Conservation (phyloP, 2,797 vertebrate species). For the Ptychadena robeensis region DNA sequence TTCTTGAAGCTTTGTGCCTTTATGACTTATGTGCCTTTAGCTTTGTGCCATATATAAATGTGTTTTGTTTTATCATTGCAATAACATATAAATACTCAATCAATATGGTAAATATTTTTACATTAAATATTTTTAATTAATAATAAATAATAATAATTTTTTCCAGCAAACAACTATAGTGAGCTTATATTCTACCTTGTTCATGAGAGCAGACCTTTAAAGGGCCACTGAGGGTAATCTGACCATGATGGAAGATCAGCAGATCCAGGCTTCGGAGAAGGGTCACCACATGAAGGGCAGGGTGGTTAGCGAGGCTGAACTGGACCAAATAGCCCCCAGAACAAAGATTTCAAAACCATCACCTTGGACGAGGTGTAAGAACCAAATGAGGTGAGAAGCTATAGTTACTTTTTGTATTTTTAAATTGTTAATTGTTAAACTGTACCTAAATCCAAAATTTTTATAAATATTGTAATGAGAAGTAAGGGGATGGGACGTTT, state of each 20-base stretch:
- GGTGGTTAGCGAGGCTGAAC: slow-evolving; percentile 81
- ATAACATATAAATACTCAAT: too few species aligned
- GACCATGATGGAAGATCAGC: slow-evolving; percentile 58
- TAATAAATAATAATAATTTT: too few species aligned
- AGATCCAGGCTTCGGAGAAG: slow-evolving; percentile 36
- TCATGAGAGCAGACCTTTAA: not conserved
- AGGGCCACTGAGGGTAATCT: not conserved
- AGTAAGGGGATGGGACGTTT: too few species aligned
- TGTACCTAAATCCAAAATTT: too few species aligned
- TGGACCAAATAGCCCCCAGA: slow-evolving; percentile 81
- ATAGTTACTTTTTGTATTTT: not conserved
- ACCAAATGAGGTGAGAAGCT: slow-evolving; percentile 64
- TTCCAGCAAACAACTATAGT: not conserved
- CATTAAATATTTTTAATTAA: too few species aligned
- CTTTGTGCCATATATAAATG: too few species aligned
- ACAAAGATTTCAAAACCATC: slow-evolving; percentile 66
- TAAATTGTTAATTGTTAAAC: not conserved
- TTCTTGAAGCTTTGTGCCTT: too few species aligned
- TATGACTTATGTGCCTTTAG: too few species aligned
- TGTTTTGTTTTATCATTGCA: too few species aligned
- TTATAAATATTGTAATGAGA: too few species aligned
- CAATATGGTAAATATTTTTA: too few species aligned
- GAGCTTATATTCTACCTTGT: not conserved
- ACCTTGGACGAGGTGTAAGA: slow-evolving; percentile 46
- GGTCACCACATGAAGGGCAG: slow-evolving; percentile 73